Conservation (phyloP, 1,140 invertebrate species). For the Pissodes strobi region DNA sequence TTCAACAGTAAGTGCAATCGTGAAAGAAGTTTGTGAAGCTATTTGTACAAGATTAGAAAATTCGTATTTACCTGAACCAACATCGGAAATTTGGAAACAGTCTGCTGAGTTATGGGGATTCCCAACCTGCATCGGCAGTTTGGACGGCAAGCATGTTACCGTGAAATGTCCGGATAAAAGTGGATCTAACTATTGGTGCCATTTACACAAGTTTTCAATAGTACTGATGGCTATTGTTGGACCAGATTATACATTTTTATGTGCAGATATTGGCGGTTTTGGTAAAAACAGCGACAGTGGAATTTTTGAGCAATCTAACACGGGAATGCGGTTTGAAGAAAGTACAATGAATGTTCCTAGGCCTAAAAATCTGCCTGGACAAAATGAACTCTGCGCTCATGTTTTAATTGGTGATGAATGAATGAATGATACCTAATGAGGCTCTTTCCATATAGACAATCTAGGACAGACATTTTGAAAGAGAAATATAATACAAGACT, state of each 20-base stretch:
- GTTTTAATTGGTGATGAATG: too few species aligned
- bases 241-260: constrained; percentile 55
- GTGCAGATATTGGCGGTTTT: too few species aligned
- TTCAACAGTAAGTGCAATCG: too few species aligned
- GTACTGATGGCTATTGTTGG: constrained; percentile 56
- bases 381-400: constrained; percentile 43
- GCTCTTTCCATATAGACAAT: constrained; percentile 43
- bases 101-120: constrained; percentile 48
- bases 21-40: too few species aligned
- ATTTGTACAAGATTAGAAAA: constrained; percentile 10
- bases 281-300: constrained; percentile 52
- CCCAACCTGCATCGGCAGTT: constrained; percentile 51
- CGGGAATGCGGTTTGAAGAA: constrained; percentile 44
- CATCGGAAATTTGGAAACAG: constrained; percentile 42
- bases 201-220: constrained; percentile 54
- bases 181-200: too few species aligned
- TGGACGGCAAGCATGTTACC: constrained; percentile 59
- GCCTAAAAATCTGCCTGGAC: constrained; percentile 34
- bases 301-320: constrained; percentile 46
- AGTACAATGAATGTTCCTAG: constrained; percentile 39
- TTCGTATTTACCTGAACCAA: too few species aligned
- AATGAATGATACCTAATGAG: constrained; percentile 52
- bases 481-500: constrained; percentile 48
- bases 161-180: too few species aligned
- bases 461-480: constrained; percentile 26